Conservation (phyloP, 2,888 invertebrate genomes). For the Rugalucina vietnamica region DNA sequence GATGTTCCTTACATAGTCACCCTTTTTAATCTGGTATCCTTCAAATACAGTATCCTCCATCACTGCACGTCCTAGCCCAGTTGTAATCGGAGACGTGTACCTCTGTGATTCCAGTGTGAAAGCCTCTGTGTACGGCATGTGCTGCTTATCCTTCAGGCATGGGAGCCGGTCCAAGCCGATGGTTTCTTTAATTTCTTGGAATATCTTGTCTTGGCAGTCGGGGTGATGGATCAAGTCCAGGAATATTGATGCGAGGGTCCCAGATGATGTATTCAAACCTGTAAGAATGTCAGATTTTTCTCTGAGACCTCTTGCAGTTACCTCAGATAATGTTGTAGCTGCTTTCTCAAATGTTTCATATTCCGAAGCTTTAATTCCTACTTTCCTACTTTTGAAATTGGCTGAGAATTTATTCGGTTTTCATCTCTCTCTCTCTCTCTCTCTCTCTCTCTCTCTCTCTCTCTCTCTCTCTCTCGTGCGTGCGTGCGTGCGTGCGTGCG, state of each 20-base stretch:
- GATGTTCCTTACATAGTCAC: slow-evolving; percentile 4
- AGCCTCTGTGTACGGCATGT: not conserved
- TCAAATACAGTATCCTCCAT: not conserved
- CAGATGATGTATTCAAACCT: not conserved
- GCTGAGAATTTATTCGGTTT: no score
- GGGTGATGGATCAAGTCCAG: not conserved
- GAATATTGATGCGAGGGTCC: not conserved
- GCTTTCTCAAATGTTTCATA: no score
- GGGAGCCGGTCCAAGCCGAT: not conserved
- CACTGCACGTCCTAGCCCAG: not conserved
- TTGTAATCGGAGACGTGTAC: not conserved
- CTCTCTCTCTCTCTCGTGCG: no score
- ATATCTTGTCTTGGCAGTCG: not conserved
- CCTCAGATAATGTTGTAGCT: no score
- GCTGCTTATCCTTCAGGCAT: not conserved
- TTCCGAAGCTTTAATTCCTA: no score
- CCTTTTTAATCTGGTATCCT: not conserved
- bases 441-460: no score
- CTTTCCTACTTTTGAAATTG: no score
- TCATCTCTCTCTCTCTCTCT: no score
- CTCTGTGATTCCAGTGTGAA: not conserved
- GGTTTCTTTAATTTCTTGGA: not conserved
- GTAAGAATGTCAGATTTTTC: not conserved
- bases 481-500: no score
- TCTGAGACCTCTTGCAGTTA: not conserved